These are phyloP conservation scores for Semnornis frantzii DNA, from an alignment of 2,113 vertebrate species.

Conservation along the genomic window DNA sequence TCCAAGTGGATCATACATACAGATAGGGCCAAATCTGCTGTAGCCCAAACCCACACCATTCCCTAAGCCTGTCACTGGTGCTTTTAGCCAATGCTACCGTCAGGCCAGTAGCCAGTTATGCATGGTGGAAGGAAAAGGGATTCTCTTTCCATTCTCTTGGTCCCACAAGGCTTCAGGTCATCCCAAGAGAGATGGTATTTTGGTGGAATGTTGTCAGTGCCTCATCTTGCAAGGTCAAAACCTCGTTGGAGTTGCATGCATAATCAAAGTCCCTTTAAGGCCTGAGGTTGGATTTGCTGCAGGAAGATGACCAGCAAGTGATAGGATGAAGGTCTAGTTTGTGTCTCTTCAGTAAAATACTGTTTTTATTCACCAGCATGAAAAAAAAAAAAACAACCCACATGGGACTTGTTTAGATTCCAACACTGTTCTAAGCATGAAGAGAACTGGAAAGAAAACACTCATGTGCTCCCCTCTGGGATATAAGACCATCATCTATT, in stretches of 20 bases:
- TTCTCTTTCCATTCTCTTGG: neutral
- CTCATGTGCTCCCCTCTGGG: neutral
- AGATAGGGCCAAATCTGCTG: neutral
- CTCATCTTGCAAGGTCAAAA: neutral
- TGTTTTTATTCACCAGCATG: neutral
- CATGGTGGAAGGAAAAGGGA: neutral
- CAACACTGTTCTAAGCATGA: neutral
- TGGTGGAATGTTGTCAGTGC: neutral
- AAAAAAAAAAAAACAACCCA: neutral
- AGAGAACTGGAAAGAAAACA: neutral
- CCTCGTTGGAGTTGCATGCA: neutral
- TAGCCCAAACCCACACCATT: neutral
- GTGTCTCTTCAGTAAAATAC: neutral
- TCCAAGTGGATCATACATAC: neutral
- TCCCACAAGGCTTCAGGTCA: neutral
- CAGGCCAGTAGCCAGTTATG: neutral
- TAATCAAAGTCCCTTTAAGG: neutral
- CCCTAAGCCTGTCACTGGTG: neutral
- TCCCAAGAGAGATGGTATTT: neutral
- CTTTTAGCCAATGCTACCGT: neutral
- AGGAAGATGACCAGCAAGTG: neutral
- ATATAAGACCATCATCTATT: neutral
- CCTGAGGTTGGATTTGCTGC: neutral
- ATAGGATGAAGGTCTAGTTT: neutral
- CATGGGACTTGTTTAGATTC: neutral